Evolutionary conservation across 2,888 invertebrate genomes (phyloP), one percentile per base, ranked within the genome.

Genomic region (Coelinius sp.): DNA sequence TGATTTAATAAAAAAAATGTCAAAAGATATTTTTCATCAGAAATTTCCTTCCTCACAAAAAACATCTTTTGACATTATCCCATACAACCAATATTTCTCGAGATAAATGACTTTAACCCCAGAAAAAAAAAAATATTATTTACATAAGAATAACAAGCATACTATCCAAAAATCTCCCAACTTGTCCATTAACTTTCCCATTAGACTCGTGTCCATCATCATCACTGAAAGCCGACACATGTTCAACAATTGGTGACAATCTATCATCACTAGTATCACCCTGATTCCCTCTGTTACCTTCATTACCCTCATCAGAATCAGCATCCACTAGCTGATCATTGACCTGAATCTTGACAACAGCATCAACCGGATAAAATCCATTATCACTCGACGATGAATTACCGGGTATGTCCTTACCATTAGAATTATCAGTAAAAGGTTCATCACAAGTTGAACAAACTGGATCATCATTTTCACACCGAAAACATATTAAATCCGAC

Each of bases 131-230:
- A n/a, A n/a, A n/a, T n/a, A n/a, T 17, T 82, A 83, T 84, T 86
- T 85, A 86, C 82, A 86, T 77, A 76, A 84, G 78, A 65, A 86
- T 80, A 74, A 86, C 85, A 77, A 86, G 84, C 84, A 85, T 85
- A 74, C 85, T 85, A 81, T 84, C 85, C 79, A 87, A 81, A 82
- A 83, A 84, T 77, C 80, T 84, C 68, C 82, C 78, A 74, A 82
- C 77, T 73, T 82, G 80, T 52, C 83, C 83, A 75, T 84, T 84
- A 17, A 83, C 65, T 70, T 84, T 83, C 52, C 79, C 79, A 53
- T 83, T 80, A 46, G 22, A 22, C 22, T 63, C 63, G 8, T 62
- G 62, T 59, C 82, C 84, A 68, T 82, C 81, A 38, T 83, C 82
- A 53, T 81, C 80, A 6, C 83, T 82, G 73, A 83, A 84, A 72